Conservation (phyloP, 2,113 vertebrate species). For the Mesitornis unicolor region DNA sequence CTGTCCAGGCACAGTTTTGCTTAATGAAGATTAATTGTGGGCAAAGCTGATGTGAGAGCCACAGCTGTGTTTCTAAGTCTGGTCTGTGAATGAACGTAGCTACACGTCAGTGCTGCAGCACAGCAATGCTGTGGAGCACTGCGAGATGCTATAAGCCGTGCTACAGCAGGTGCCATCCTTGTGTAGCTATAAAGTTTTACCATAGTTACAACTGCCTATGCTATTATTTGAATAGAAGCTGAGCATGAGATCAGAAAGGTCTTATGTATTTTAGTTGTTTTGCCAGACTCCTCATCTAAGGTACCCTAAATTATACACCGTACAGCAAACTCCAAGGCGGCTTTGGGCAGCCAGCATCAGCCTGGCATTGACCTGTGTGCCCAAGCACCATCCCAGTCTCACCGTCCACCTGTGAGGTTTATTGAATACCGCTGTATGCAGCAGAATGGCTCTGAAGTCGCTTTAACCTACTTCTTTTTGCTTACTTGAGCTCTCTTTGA, state of each 20-base stretch:
- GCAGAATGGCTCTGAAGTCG: background rate
- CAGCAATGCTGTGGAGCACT: background rate
- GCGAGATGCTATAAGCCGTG: background rate
- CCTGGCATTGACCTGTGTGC: background rate
- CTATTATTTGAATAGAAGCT: background rate
- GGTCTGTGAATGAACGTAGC: background rate
- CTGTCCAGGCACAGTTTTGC: background rate
- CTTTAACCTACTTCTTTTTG: background rate
- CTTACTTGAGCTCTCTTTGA: background rate
- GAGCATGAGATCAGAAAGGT: background rate
- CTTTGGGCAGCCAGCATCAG: background rate
- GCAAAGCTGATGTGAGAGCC: background rate
- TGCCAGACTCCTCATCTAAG: background rate
- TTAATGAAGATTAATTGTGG: background rate
- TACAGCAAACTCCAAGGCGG: background rate
- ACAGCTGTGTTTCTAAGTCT: background rate
- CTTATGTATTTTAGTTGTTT: background rate
- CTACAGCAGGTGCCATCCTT: background rate
- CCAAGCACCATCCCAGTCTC: background rate
- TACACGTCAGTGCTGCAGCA: background rate
- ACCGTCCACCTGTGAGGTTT: background rate
- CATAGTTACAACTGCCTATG: background rate
- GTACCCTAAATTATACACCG: background rate
- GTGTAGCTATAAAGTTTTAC: background rate
- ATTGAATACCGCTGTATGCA: background rate